phyloP scores from a whole-genome alignment of 2,888 invertebrate species.

The Taphrorychus bicolor region DNA sequence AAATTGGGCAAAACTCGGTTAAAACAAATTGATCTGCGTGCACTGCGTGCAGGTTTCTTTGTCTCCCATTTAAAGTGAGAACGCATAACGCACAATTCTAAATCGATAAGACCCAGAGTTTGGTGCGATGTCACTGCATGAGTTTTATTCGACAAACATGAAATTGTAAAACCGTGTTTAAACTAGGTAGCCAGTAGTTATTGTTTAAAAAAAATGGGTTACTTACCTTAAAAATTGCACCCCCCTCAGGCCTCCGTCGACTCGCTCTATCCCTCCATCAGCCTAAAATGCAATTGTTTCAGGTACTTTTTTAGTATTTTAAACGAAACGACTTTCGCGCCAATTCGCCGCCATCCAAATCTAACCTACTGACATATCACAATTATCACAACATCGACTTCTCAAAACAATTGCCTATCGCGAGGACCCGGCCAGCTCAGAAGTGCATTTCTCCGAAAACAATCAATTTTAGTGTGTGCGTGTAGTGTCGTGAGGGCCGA shows the following conservation, averaged over 20 bases:
- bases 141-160: background rate
- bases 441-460: slow-evolving; percentile 53
- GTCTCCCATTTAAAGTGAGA: slow-evolving; percentile 2
- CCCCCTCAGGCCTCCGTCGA: slow-evolving; percentile 19
- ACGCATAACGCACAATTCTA: slow-evolving; percentile 3
- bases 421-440: slow-evolving; percentile 48
- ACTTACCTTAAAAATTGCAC: slow-evolving; percentile 46
- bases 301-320: background rate
- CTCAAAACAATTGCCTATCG: slow-evolving; percentile 5
- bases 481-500: slow-evolving; percentile 47
- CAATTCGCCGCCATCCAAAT: slow-evolving; percentile 47
- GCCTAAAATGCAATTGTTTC: slow-evolving; percentile 20
- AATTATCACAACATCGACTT: slow-evolving; percentile 54
- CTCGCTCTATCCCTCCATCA: slow-evolving; percentile 47
- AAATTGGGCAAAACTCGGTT: background rate
- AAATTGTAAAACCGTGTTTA: background rate
- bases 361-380: slow-evolving; percentile 52
- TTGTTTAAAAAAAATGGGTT: slow-evolving; percentile 34
- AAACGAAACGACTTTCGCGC: slow-evolving; percentile 44
- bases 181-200: background rate
- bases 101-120: background rate
- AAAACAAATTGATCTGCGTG: background rate
- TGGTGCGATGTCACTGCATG: background rate
- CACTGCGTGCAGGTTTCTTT: slow-evolving; percentile 6
- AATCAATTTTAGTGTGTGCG: slow-evolving; percentile 53